These are phyloP conservation scores for Platanista minor DNA, from an alignment of 2,113 vertebrate genomes.

Conservation along the genomic window DNA sequence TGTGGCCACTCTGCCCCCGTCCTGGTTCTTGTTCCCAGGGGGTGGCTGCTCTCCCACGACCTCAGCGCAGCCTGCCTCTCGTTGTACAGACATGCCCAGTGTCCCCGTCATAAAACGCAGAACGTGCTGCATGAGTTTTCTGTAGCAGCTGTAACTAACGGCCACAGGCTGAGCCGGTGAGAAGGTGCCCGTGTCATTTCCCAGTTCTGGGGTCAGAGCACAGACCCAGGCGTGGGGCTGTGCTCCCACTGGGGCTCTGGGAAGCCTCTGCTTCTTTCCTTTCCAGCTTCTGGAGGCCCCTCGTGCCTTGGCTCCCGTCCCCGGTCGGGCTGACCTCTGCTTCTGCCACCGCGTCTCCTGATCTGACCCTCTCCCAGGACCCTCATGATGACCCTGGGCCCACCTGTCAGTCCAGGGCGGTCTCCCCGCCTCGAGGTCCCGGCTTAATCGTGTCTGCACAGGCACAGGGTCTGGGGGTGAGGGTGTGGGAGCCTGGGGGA, in stretches of 20 bases:
- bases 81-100: too few species aligned
- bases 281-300: not conserved
- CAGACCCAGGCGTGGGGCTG: too few species aligned
- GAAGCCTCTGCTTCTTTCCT: not conserved
- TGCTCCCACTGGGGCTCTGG: too few species aligned
- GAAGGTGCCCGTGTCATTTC: too few species aligned
- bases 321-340: not conserved
- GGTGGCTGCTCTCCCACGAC: too few species aligned
- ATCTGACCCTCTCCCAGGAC: not conserved
- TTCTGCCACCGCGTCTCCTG: not conserved
- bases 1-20: fast-evolving
- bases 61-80: too few species aligned
- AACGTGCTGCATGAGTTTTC: too few species aligned
- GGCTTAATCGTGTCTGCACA: not conserved
- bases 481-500: too few species aligned
- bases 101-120: too few species aligned
- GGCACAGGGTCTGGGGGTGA: not conserved
- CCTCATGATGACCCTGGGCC: not conserved
- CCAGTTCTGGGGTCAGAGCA: too few species aligned
- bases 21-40: not conserved
- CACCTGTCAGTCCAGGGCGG: not conserved
- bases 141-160: too few species aligned
- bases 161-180: too few species aligned
- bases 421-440: not conserved
- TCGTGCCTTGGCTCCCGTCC: not conserved